Conservation (phyloP, 2,888 invertebrate species). For the Blastobasis adustella region DNA sequence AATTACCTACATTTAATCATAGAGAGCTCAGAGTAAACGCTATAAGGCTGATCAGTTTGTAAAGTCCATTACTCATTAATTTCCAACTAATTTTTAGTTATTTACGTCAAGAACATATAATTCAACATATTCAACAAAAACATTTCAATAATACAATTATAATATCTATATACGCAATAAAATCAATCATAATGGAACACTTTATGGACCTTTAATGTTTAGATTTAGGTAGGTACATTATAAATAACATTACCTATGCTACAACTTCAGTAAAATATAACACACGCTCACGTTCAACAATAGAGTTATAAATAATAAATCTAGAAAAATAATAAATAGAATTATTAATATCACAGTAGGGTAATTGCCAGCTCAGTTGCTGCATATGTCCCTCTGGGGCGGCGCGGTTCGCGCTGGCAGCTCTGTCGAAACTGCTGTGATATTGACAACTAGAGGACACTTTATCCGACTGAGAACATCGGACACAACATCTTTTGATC, state of each 20-base stretch:
- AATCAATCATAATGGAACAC: slow-evolving; percentile 67
- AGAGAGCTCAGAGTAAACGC: slow-evolving; percentile 47
- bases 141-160: slow-evolving; percentile 42
- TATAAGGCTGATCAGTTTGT: slow-evolving; percentile 36
- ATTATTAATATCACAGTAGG: slow-evolving; percentile 74
- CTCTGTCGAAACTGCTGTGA: slow-evolving; percentile 60
- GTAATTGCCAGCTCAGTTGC: slow-evolving; percentile 57
- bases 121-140: slow-evolving; percentile 43
- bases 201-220: slow-evolving; percentile 55
- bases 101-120: slow-evolving; percentile 27
- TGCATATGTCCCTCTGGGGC: slow-evolving; percentile 6
- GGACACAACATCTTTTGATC: slow-evolving; percentile 46
- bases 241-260: slow-evolving; percentile 56
- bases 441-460: slow-evolving; percentile 57
- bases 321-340: slow-evolving; percentile 66
- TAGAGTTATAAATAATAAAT: slow-evolving; percentile 58
- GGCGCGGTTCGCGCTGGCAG: neutral
- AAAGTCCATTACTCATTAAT: slow-evolving; percentile 29
- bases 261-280: slow-evolving; percentile 56
- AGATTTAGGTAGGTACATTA: slow-evolving; percentile 28
- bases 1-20: slow-evolving; percentile 32
- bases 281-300: slow-evolving; percentile 52
- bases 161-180: slow-evolving; percentile 41
- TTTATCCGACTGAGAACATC: slow-evolving; percentile 30
- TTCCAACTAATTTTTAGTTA: slow-evolving; percentile 17